These are phyloP conservation scores for Pitangus sulphuratus DNA, from an alignment of 2,797 vertebrate genomes.

Conservation along the genomic window DNA sequence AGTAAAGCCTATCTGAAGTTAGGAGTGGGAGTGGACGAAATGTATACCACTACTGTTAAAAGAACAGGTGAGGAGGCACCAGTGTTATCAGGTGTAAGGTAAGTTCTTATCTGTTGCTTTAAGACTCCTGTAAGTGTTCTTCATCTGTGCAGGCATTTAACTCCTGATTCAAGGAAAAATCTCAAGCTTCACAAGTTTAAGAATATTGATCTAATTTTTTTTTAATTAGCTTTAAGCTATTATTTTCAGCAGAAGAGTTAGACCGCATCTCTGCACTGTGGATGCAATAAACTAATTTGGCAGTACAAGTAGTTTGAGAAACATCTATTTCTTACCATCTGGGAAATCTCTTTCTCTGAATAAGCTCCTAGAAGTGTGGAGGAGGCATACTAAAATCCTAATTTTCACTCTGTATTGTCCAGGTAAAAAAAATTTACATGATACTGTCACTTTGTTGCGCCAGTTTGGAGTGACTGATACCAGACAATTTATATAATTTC, in stretches of 20 bases:
- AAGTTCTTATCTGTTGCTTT: neutral
- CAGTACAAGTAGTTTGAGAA: neutral
- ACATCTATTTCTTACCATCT: neutral
- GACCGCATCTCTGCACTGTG: neutral
- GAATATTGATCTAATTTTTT: neutral
- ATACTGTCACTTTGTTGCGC: neutral
- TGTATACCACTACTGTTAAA: neutral
- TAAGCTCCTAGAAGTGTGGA: neutral
- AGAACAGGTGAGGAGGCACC: neutral
- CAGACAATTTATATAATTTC: neutral
- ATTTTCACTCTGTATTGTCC: neutral
- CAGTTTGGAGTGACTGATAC: neutral
- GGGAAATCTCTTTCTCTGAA: neutral
- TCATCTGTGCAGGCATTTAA: neutral
- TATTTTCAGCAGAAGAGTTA: neutral
- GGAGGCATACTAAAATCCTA: neutral
- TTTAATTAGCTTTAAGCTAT: neutral
- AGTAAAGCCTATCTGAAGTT: neutral
- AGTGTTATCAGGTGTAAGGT: neutral
- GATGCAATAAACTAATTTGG: neutral
- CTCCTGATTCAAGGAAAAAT: neutral
- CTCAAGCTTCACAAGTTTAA: neutral
- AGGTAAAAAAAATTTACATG: neutral
- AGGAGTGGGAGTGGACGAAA: neutral
- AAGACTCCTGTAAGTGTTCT: neutral